These are phyloP conservation scores for Nothoprocta perdicaria DNA, from an alignment of 2,113 vertebrate genomes.

Conservation along the genomic window DNA sequence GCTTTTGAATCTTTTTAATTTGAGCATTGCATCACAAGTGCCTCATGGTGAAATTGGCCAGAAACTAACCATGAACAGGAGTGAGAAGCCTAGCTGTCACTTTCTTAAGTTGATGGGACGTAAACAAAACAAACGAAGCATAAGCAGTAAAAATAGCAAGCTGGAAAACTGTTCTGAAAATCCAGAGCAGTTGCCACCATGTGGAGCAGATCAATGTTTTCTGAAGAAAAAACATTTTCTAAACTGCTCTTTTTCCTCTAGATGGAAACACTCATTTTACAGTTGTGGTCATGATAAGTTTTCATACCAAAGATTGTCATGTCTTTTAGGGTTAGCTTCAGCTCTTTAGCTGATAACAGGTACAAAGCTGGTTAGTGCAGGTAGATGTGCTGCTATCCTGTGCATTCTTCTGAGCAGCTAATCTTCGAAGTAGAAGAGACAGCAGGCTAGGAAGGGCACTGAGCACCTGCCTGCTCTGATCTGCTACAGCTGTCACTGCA, in stretches of 20 bases:
- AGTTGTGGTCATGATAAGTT: background rate
- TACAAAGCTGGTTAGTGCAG: background rate
- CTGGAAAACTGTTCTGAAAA: background rate
- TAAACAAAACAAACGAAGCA: background rate
- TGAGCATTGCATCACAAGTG: background rate
- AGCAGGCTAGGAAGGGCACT: background rate
- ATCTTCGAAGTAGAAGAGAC: fast-evolving
- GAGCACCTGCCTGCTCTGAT: background rate
- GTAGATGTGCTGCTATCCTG: background rate
- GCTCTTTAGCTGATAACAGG: background rate
- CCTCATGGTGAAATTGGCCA: background rate
- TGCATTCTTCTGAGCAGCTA: background rate
- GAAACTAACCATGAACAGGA: background rate
- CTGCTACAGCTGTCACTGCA: fast-evolving
- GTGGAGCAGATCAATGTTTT: background rate
- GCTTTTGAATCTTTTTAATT: background rate
- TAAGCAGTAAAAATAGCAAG: background rate
- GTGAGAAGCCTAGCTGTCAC: background rate
- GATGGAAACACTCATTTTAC: background rate
- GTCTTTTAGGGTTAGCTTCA: background rate
- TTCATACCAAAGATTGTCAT: background rate
- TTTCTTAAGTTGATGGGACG: background rate
- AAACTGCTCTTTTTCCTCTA: background rate
- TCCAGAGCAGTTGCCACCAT: background rate
- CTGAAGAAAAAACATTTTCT: background rate